phyloP scores from a whole-genome alignment of 2,113 vertebrate genomes.

The Sylvia atricapilla region DNA sequence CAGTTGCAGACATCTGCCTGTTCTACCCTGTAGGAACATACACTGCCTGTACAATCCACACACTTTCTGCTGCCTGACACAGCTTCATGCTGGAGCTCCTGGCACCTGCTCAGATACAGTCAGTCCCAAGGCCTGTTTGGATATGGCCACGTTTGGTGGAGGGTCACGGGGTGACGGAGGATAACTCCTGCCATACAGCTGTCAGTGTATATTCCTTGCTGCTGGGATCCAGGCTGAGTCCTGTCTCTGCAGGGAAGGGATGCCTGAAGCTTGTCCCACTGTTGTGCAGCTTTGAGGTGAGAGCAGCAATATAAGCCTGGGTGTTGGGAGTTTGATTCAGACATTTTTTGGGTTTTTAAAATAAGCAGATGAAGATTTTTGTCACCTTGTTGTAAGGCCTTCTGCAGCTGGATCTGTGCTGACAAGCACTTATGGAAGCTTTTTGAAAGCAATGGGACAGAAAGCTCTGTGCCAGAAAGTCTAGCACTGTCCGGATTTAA shows the following conservation, averaged over 20 bases:
- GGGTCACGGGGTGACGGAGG: not conserved
- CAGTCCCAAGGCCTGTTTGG: not conserved
- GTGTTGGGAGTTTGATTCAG: not conserved
- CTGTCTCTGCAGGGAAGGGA: not conserved
- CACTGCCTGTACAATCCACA: rapidly evolving
- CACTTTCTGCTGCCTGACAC: not conserved
- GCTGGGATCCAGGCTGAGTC: not conserved
- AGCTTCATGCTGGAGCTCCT: not conserved
- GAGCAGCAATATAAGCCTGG: not conserved
- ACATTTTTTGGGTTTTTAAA: not conserved
- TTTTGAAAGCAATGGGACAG: not conserved
- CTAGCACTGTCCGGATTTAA: not conserved
- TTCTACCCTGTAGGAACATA: not conserved
- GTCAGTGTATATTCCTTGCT: not conserved
- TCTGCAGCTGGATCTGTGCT: not conserved
- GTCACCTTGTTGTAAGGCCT: not conserved
- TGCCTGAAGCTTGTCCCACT: not conserved
- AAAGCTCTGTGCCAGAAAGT: not conserved
- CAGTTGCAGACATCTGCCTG: not conserved
- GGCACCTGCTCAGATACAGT: not conserved
- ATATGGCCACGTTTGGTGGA: not conserved
- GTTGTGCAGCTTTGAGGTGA: not conserved
- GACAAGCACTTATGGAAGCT: not conserved
- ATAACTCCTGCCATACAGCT: not conserved
- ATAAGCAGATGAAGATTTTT: not conserved